These are phyloP conservation scores for Orchestia grillus DNA, from an alignment of 1,140 invertebrate genomes.

Conservation along the genomic window DNA sequence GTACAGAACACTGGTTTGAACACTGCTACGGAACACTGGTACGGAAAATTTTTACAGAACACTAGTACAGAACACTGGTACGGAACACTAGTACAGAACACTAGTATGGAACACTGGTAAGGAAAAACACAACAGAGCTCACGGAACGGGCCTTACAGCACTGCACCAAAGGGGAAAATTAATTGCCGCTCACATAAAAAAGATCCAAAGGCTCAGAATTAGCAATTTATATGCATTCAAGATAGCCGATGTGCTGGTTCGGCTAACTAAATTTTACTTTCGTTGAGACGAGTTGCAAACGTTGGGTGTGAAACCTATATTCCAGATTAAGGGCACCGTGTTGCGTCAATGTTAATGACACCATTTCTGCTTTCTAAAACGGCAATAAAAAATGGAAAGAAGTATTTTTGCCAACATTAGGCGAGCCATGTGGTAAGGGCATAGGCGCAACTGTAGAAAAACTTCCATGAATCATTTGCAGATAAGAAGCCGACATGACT, in stretches of 20 bases:
- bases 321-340: neutral
- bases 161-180: neutral
- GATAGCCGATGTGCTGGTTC: neutral
- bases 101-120: too few species aligned
- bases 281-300: neutral
- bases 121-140: too few species aligned
- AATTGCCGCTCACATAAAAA: neutral
- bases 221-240: neutral
- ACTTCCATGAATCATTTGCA: slow-evolving; percentile 17
- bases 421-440: neutral
- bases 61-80: too few species aligned
- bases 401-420: neutral
- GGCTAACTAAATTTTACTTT: neutral
- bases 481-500: slow-evolving; percentile 20
- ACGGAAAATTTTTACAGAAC: too few species aligned
- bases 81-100: too few species aligned
- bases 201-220: neutral
- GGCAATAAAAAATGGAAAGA: neutral
- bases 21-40: too few species aligned
- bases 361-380: neutral
- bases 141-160: too few species aligned
- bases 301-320: neutral
- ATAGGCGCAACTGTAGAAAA: neutral
- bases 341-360: neutral
- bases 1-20: too few species aligned